Evolutionary conservation across 2,888 invertebrate genomes (phyloP), one percentile per base, ranked within the genome.

Genomic region (Hirtodrosophila confusa): DNA sequence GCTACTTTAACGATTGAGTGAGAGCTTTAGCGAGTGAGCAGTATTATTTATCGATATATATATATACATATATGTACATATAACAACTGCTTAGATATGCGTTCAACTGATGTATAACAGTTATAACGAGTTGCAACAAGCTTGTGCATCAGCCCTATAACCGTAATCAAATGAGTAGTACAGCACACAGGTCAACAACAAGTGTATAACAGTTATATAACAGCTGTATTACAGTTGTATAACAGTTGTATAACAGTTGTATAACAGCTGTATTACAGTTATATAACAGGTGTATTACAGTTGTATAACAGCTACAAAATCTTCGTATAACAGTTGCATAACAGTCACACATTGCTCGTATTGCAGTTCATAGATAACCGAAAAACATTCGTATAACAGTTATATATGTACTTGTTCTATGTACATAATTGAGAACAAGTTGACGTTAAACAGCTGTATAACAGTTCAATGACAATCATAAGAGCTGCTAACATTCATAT

Each of bases 1-100:
- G 24, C 17, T 17, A 17, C 17, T 41, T 40, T 49, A 35, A 29
- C 69, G 54, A 73, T 55, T 51, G 41, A 24, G 33, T 47, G 69
- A 24, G 33, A 11, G 12, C 12, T 35, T 51, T 8, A 12, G 17
- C 17, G 17, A 17, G 17, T 17, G 17, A 17, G 17, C 17, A 17
- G 17, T 17, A 17, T 17, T 17, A 17, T 17, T 17, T 17, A 17
- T 17, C 17, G 17, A 1, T 39, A 11, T 8, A 12, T 2, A 39
- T 1, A 11, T 37, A 6, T 2, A 37, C n/a, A n/a, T n/a, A n/a
- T n/a, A n/a, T n/a, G n/a, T n/a, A 39, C 5, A 11, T 37, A 6
- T 2, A 37, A 37, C 2, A 5, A 11, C 5, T 11, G 9, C 2
- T 37, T 5, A 23, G 8, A 4, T n/a, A 3, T 3, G 17, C 17